phyloP scores from a whole-genome alignment of 1,140 invertebrate genomes.

The Mylabris phalerata region DNA sequence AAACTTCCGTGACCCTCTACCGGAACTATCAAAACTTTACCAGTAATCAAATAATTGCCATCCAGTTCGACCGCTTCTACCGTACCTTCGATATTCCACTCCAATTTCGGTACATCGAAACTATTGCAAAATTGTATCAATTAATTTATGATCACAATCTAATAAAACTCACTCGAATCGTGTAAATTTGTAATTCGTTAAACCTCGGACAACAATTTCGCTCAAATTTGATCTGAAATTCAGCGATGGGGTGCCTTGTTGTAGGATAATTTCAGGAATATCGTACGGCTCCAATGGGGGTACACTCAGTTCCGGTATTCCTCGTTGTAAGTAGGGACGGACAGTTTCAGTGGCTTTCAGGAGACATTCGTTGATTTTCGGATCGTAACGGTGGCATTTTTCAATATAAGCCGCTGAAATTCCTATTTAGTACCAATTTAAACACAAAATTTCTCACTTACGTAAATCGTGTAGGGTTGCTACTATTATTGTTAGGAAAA shows the following conservation, averaged over 20 bases:
- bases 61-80: slow-evolving; percentile 6
- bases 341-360: slow-evolving; percentile 50
- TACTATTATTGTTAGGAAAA: background rate
- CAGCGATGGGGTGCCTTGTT: slow-evolving; percentile 54
- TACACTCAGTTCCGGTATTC: slow-evolving; percentile 56
- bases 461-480: background rate
- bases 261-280: slow-evolving; percentile 52
- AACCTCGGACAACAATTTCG: slow-evolving; percentile 55
- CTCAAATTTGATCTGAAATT: slow-evolving; percentile 57
- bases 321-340: slow-evolving; percentile 51
- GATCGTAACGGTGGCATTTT: slow-evolving; percentile 52
- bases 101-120: slow-evolving; percentile 12
- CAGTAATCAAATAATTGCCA: slow-evolving; percentile 14
- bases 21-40: slow-evolving; percentile 13
- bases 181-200: slow-evolving; percentile 26
- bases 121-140: slow-evolving; percentile 2
- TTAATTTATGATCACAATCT: background rate
- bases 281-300: slow-evolving; percentile 55
- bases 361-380: slow-evolving; percentile 52
- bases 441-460: background rate
- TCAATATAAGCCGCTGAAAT: slow-evolving; percentile 51
- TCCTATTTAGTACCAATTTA: background rate
- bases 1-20: slow-evolving; percentile 19
- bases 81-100: slow-evolving; percentile 3
- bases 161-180: slow-evolving; percentile 16